Base-by-base conservation (phyloP, 1,140 invertebrate genomes). In the Episyrphus balteatus region DNA sequence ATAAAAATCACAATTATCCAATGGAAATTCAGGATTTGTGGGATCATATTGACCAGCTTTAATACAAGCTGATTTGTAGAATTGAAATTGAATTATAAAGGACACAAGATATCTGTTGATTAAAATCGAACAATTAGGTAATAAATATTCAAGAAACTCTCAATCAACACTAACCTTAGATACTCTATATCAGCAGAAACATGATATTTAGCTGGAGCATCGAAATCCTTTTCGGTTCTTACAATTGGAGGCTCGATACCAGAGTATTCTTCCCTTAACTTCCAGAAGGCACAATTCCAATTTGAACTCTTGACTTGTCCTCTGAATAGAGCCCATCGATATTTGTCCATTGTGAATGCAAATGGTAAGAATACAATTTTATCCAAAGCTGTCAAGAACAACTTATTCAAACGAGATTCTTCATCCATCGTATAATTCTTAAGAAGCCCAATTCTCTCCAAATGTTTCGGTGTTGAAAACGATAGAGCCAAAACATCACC, bases 291-390 rank as follows among this genome's bases (percentile, higher is more conserved):
- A 50, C 81, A 83, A 59, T 92, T 92, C 61, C 86, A 86, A 19
- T 84, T 72, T 6, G 82, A 76, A 2, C 78, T 69, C 0, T 72
- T 71, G 0, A 81, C 82, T 51, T 82, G 75, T 1, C 85, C 85
- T 36, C 80, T 77, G 69, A 92, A 95, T 18, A 95, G 78, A 30
- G 82, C 79, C 82, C 90, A 95, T 13, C 91, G 75, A 79, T 87
- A 96, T 50, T 83, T 70, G 64, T 95, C 92, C 60, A 92, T 77
- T 3, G 88, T 71, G 56, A 86, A 91, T 1, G 85, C 88, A 66
- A 87, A 95, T 0, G 92, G 91, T 2, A 95, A 68, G 60, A 94
- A 88, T 0, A 82, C 84, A 8, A 97, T 80, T 68, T 92, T 93
- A 39, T 90, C 79, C 26, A 96, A 71, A 9, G 87, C 88, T 56